Base-by-base conservation (phyloP, 2,888 invertebrate genomes). In the Drosophila anceps region DNA sequence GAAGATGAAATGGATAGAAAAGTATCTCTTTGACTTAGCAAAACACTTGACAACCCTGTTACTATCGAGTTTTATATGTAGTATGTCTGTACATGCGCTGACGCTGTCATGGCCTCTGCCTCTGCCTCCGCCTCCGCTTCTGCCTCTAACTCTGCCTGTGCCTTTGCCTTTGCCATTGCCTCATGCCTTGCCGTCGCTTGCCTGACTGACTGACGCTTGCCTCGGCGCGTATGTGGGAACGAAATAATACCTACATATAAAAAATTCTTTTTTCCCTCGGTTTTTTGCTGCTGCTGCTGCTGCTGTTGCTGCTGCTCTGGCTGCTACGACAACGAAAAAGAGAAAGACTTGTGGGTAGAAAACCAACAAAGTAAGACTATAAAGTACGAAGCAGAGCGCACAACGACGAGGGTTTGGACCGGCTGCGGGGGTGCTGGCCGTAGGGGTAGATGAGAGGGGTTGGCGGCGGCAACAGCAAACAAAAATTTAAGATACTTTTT, bases 281-380 rank as follows among this genome's bases (percentile, higher is more conserved):
- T 70, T 70, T 83, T 82, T 79, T 61, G 66, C 55, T 73, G 70
- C 70, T 73, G 63, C 50, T 68, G 46, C 24, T 46, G 15, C 24
- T 46, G 15, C 41, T 41, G 18, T 9, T 44, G 44, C 8, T 24
- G 74, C 74, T 69, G 72, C 84, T 71, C 67, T 65, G 76, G 61
- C 79, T 72, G 69, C 77, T 69, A 71, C 81, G 74, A 71, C 82
- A 74, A 72, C 78, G 79, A 90, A 91, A 82, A 91, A 91, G 91
- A 90, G 91, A 91, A 91, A 91, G 91, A 91, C 91, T 91, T 91
- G 91, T 91, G 91, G 91, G 91, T 91, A 90, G 90, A 88, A 88
- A 90, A 86, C 82, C 87, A 91, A 88, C 84, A 85, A 86, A 90
- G 91, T 88, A 88, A 86, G 76, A 90, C 84, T 87, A 84, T 84